Evolutionary conservation across 2,888 invertebrate genomes (phyloP), one percentile per base, ranked within the genome.

Genomic region (Caenorhabditis afra): DNA sequence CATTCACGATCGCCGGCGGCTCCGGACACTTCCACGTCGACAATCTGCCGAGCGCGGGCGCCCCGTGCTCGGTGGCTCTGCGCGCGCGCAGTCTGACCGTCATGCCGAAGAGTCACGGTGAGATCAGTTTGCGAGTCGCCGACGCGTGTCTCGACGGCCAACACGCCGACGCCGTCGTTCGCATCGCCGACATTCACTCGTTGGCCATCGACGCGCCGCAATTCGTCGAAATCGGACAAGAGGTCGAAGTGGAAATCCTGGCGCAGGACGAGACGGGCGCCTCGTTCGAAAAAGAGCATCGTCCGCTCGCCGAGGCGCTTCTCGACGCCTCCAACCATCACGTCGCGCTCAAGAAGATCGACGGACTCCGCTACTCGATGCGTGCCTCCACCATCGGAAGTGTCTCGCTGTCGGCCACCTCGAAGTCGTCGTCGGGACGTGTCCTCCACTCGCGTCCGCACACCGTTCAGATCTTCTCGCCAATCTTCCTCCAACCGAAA

Each of bases 11-110:
- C 18, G 14, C 45, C n/a, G 87, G 87, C 10, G 88, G 88, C 37
- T 87, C 87, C n/a, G 88, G 88, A 18, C 83, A 87, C 58, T 88
- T 87, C 55, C 58, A 64, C n/a, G 49, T 87, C 12, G 85, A 85
- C 14, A 70, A 75, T 53, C 23, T 65, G 10, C 65, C 64, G 20
- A 49, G 53, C 3, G 7, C 41, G 7, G 50, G 41, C 14, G 18
- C 61, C 2, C 58, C 67, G 16, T 53, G 70, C 16, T 18, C 49
- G 3, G 47, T 81, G 11, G 41, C 68, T n/a, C 47, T 74, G 3
- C 53, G 44, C 1, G 52, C 71, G n/a, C 57, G 79, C 65, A 77
- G 53, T 49, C 44, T 77, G 55, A 66, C 49, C 3, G 70, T 77
- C 0, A 62, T 81, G 5, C 86, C 87, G 35, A 71, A 77, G 47